These are phyloP conservation scores for Steinernema scapterisci DNA, from an alignment of 2,888 invertebrate genomes.

Conservation along the genomic window DNA sequence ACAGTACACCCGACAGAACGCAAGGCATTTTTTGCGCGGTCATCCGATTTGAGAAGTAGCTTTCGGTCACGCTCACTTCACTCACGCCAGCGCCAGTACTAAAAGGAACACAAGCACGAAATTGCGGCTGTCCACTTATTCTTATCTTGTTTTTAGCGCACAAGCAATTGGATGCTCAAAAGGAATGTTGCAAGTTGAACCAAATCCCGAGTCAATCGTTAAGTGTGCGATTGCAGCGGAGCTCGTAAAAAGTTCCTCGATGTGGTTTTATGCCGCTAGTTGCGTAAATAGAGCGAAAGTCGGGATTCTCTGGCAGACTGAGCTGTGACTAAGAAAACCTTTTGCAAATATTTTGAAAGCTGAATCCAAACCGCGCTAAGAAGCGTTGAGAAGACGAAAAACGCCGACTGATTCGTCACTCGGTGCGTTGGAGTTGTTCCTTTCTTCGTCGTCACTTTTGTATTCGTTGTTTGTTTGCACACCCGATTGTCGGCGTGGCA, in stretches of 20 bases:
- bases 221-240: background rate
- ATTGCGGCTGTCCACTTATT: background rate
- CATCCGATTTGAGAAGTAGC: background rate
- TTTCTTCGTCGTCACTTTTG: constrained; percentile 8
- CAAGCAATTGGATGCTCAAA: background rate
- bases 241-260: background rate
- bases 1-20: background rate
- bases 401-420: too few relatives aligned
- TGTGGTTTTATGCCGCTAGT: background rate
- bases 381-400: background rate
- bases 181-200: background rate
- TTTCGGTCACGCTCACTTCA: background rate
- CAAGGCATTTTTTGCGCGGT: background rate
- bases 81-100: background rate
- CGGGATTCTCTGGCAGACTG: too few relatives aligned
- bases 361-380: background rate
- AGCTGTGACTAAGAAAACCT: too few relatives aligned
- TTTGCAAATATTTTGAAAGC: background rate
- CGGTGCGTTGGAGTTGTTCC: too few relatives aligned
- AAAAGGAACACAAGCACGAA: background rate
- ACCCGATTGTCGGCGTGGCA: constrained; percentile 5
- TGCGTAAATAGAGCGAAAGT: background rate
- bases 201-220: too few relatives aligned
- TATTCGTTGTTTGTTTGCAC: constrained; percentile 21
- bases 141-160: background rate